Conservation (phyloP, 1,140 invertebrate genomes). For the Neodiprion virginianus region DNA sequence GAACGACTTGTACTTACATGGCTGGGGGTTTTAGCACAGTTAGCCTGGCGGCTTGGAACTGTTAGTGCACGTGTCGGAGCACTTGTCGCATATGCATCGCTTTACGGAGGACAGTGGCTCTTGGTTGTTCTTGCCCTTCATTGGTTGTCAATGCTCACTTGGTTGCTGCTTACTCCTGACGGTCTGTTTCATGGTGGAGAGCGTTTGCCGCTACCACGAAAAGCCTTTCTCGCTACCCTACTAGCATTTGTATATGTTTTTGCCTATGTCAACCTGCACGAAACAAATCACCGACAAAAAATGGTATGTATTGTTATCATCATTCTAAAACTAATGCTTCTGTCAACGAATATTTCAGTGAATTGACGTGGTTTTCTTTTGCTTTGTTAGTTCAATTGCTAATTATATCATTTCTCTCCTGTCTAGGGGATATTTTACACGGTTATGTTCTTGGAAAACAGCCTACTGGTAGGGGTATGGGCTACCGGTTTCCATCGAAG, state of each 20-base stretch:
- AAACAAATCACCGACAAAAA: slow-evolving; percentile 79
- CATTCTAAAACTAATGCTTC: background rate
- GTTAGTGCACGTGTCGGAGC: slow-evolving; percentile 82
- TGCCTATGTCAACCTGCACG: slow-evolving; percentile 89
- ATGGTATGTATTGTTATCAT: slow-evolving; percentile 63
- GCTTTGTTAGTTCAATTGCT: slow-evolving; percentile 14
- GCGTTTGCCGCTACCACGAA: slow-evolving; percentile 70
- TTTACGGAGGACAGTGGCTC: slow-evolving; percentile 73
- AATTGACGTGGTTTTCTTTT: background rate
- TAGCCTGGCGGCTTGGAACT: slow-evolving; percentile 86
- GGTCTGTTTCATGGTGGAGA: slow-evolving; percentile 82
- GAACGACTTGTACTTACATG: slow-evolving; percentile 86
- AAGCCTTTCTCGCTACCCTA: slow-evolving; percentile 73
- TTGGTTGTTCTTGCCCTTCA: slow-evolving; percentile 81
- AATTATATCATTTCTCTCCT: slow-evolving; percentile 29
- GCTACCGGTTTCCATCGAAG: slow-evolving; percentile 65
- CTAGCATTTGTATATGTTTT: slow-evolving; percentile 89
- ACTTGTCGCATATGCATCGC: slow-evolving; percentile 83
- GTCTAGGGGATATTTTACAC: slow-evolving; percentile 81
- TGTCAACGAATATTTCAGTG: background rate
- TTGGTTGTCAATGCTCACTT: slow-evolving; percentile 85
- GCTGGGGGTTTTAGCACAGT: slow-evolving; percentile 81
- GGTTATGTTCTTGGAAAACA: slow-evolving; percentile 92
- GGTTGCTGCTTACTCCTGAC: slow-evolving; percentile 81
- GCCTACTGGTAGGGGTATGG: slow-evolving; percentile 76